Percentiles rank a stretch among this genome's conserved stretches.
These are phyloP conservation scores for Macrotis lagotis DNA, from an alignment of 2,113 vertebrate species.

Conservation along the genomic window DNA sequence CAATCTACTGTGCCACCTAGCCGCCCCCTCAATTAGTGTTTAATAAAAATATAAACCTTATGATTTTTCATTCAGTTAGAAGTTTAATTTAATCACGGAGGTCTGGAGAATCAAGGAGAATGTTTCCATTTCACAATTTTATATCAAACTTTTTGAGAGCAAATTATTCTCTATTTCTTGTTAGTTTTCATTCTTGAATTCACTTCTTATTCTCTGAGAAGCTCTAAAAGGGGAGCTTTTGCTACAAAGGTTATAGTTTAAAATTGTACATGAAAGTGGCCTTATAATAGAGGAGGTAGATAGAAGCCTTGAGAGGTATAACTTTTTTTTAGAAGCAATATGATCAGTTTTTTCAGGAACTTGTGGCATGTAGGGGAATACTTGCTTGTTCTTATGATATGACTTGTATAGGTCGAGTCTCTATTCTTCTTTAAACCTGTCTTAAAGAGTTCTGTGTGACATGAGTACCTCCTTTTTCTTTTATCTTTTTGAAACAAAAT, in stretches of 20 bases:
- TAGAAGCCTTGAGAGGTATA: constrained; percentile 10
- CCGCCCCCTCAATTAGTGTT: too few species aligned
- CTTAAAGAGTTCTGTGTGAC: constrained; percentile 1
- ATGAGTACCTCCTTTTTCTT: not conserved
- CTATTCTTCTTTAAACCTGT: constrained; percentile 18
- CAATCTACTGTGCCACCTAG: too few species aligned
- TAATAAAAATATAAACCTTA: too few species aligned
- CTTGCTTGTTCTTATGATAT: constrained; percentile 22
- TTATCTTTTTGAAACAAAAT: too few species aligned
- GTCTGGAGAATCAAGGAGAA: not conserved
- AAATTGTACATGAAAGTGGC: not conserved
- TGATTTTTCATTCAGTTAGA: not conserved
- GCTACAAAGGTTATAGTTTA: too few species aligned
- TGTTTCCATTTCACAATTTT: not conserved
- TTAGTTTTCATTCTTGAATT: constrained; percentile 18
- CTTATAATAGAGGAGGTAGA: not conserved
- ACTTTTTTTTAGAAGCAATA: not conserved
- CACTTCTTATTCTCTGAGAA: constrained; percentile 6
- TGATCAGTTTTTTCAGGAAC: not conserved
- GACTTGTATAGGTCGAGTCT: not conserved
- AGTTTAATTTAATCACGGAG: constrained; percentile 7
- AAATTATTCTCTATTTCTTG: not conserved
- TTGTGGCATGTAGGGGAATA: not conserved
- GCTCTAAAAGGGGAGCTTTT: constrained; percentile 10
- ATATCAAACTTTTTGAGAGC: constrained; percentile 3